Base-by-base conservation (phyloP, 2,113 vertebrate genomes). In the Rallus limicola region DNA sequence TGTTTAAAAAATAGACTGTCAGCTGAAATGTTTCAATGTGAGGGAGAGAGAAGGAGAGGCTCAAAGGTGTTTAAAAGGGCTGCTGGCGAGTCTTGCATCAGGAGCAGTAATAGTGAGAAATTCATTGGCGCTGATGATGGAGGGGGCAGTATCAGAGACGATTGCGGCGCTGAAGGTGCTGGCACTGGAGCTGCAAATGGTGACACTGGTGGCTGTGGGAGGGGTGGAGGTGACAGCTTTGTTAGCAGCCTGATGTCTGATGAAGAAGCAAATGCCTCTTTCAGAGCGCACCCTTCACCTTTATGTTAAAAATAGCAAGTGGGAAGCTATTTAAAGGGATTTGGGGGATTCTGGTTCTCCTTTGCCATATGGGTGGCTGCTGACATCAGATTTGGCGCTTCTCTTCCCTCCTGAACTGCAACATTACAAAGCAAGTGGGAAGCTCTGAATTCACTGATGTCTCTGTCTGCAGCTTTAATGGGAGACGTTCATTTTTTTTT, bases 1-100 rank as follows among this genome's bases (percentile, higher is more conserved):
- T 58, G 81, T 95, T 96, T 96, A 95, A 96, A 95, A 97, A 95
- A 91, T 85, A 96, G 92, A 77, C 92, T 96, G 96, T 95, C 91
- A 87, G 91, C 84, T 95, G 95, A 94, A 97, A 96, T 90, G 95
- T 81, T 96, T 93, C 95, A 89, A 10, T 82, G 95, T 89, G 91
- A 42, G 92, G 79, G 76, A 90, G 84, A 80, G 52, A 93, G 86
- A 64, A 91, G 62, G 72, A 94, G 81, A 92, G 69, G 76, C 92
- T 94, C 93, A 96, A 96, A 96, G 92, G 90, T 97, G 95, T 96
- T 95, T 86, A 79, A 95, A 95, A 96, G 80, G 90, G 83, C 88
- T 96, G 72, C 90, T 95, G 92, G 93, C 2, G 46, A 92, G 92
- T 53, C 76, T 84, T 88, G 76, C 58, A 82, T 82, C 88, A 83